Evolutionary conservation across 2,888 invertebrate species (phyloP).

Genomic region (Pristionchus fissidentatus): DNA sequence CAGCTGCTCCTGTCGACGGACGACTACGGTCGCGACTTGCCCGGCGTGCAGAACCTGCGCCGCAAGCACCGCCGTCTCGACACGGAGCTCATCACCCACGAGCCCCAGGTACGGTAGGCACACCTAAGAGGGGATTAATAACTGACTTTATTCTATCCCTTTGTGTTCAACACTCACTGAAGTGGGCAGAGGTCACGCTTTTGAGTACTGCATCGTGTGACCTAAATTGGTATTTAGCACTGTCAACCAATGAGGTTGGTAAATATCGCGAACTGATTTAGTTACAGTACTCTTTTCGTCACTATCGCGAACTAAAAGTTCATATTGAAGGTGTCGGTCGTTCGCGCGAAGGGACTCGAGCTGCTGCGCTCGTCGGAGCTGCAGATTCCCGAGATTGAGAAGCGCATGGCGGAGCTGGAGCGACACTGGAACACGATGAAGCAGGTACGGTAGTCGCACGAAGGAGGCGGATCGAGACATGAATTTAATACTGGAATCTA

Average conservation of each 20-base stretch:
- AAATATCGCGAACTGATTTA: conserved; percentile 7
- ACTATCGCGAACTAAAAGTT: not conserved
- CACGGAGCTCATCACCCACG: conserved; percentile 95
- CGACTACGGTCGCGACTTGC: conserved; percentile 97
- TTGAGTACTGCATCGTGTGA: too few species aligned
- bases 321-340: conserved; percentile 59
- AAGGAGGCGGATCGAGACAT: conserved; percentile 78
- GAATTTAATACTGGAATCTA: too few species aligned
- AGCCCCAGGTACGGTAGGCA: conserved; percentile 82
- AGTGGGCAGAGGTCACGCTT: too few species aligned
- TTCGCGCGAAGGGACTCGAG: conserved; percentile 72
- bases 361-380: conserved; percentile 67
- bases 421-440: conserved; percentile 92
- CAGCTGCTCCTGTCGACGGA: conserved; percentile 96
- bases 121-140: not conserved
- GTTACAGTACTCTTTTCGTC: not conserved
- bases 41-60: conserved; percentile 96
- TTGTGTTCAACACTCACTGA: too few species aligned
- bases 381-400: conserved; percentile 70
- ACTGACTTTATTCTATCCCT: not conserved
- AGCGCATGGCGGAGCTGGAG: conserved; percentile 83
- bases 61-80: conserved; percentile 99
- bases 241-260: too few species aligned
- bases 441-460: conserved; percentile 34
- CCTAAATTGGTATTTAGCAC: too few species aligned